A percentile compares a stretch with the other conserved stretches of the same genome.
Conservation (phyloP, 2,113 vertebrate genomes). For the Catharus fuscescens region DNA sequence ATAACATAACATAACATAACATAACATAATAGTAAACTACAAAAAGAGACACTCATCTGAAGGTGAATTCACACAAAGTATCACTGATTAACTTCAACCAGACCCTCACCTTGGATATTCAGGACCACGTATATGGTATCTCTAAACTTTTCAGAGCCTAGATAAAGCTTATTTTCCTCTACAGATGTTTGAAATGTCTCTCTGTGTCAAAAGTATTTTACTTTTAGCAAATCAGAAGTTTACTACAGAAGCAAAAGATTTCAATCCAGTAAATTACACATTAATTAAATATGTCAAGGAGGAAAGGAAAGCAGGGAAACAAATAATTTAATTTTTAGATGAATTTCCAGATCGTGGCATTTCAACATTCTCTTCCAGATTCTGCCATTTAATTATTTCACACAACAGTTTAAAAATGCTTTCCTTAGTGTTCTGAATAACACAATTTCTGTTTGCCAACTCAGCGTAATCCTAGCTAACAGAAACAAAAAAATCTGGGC, state of each 20-base stretch:
- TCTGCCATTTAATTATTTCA: background rate
- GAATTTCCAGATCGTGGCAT: background rate
- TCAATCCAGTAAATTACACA: background rate
- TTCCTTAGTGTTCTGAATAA: background rate
- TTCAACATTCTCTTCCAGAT: background rate
- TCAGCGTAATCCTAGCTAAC: background rate
- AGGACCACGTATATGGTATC: background rate
- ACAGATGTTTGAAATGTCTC: background rate
- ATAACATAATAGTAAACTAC: background rate
- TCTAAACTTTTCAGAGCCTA: background rate
- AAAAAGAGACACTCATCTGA: background rate
- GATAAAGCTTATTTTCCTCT: background rate
- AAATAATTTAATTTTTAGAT: background rate
- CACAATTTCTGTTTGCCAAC: background rate
- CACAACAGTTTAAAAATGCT: background rate
- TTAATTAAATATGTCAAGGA: background rate
- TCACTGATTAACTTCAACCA: background rate
- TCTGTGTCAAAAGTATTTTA: background rate
- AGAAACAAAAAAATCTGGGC: background rate
- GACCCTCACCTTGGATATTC: background rate
- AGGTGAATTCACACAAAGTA: background rate
- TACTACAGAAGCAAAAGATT: background rate
- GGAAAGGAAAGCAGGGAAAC: background rate
- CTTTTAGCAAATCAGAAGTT: slow-evolving; percentile 8
- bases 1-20: no score